These are phyloP conservation scores for Manacus vitellinus DNA, from an alignment of 2,113 vertebrate genomes.

Conservation along the genomic window DNA sequence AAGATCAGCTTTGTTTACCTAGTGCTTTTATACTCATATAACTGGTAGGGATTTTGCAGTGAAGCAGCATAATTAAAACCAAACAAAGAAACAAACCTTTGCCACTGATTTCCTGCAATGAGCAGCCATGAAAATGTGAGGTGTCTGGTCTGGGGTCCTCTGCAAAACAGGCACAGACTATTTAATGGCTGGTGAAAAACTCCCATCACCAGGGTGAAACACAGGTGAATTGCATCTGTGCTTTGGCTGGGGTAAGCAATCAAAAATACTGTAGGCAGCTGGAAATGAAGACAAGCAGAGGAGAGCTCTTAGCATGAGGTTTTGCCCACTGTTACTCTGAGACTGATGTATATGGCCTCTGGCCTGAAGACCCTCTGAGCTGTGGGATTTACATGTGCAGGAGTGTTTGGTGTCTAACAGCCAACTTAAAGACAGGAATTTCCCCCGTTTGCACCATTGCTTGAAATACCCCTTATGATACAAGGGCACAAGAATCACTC, in stretches of 20 bases:
- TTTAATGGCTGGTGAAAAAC: neutral
- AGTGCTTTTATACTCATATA: neutral
- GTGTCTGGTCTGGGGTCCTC: neutral
- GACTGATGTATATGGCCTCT: neutral
- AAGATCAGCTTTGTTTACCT: neutral
- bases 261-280: neutral
- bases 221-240: neutral
- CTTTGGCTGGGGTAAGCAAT: neutral
- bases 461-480: neutral
- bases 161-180: neutral
- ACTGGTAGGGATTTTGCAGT: neutral
- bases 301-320: neutral
- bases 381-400: neutral
- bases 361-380: rapidly evolving
- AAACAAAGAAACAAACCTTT: neutral
- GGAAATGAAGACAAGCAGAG: neutral
- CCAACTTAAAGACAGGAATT: neutral
- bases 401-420: neutral
- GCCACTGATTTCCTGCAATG: neutral
- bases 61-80: neutral
- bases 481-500: neutral
- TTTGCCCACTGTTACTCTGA: rapidly evolving
- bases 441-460: neutral
- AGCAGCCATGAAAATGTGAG: neutral
- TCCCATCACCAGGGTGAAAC: neutral